phyloP scores from a whole-genome alignment of 92 coral and sea anemone species.

The Epizoanthus stellaris region DNA sequence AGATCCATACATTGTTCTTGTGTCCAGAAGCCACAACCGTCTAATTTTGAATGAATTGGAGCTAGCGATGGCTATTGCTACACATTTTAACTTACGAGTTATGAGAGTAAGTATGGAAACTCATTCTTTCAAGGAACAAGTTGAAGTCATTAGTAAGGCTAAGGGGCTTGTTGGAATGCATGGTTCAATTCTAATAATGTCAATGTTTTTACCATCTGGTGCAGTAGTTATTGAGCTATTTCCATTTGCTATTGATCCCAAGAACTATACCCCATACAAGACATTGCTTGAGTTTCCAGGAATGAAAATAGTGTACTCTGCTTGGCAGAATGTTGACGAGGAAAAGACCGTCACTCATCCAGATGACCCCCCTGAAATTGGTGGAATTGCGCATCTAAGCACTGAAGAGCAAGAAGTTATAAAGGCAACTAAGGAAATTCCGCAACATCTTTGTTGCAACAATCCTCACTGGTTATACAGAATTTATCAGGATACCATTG shows the following conservation, averaged over 20 bases:
- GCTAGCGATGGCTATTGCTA: conserved; percentile 79
- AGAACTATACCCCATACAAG: conserved; percentile 82
- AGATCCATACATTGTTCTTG: conserved; percentile 56
- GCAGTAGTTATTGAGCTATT: conserved; percentile 81
- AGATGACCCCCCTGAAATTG: conserved; percentile 78
- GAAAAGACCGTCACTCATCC: conserved; percentile 90
- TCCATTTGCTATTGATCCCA: conserved; percentile 88
- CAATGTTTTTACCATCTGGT: conserved; percentile 84
- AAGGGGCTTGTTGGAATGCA: conserved; percentile 95
- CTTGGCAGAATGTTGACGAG: conserved; percentile 85
- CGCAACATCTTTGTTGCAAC: conserved; percentile 85
- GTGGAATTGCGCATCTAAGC: conserved; percentile 88
- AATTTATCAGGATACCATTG: conserved; percentile 94
- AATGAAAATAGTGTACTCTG: conserved; percentile 65
- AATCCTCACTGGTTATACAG: conserved; percentile 93
- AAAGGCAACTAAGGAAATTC: conserved; percentile 66
- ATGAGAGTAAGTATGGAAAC: conserved; percentile 83
- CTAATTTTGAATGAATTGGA: conserved; percentile 82
- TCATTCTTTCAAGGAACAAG: conserved; percentile 74
- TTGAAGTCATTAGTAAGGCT: conserved; percentile 72
- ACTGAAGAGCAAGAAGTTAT: conserved; percentile 65
- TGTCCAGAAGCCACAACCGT: conserved; percentile 84
- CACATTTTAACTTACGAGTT: conserved; percentile 73
- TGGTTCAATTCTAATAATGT: conserved; percentile 87
- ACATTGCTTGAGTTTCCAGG: conserved; percentile 86